Evolutionary conservation across 53 echinoderm and acorn worm genomes (phyloP), one percentile per base, ranked within the genome.

Genomic region (Pentamera pediparva): DNA sequence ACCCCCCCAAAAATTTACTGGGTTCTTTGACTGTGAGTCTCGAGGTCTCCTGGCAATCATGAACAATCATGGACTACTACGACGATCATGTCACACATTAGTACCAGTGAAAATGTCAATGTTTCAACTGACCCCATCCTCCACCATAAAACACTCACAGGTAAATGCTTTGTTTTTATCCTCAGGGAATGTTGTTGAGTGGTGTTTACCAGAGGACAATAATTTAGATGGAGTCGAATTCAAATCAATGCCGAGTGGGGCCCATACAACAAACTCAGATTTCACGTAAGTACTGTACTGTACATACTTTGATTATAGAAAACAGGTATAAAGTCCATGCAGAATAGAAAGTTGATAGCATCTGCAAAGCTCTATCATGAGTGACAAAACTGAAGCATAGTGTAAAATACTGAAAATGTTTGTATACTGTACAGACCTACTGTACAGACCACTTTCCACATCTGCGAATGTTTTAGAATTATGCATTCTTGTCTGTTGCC

Each of bases 161-260:
- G n/a, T n/a, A n/a, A n/a, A n/a, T n/a, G n/a, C 47, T 45, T 45
- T 45, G 12, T 26, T 57, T 32, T 57, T 6, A 28, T 20, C 10
- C 32, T 77, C 58, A 96, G 96, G 96, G 22, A 96, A 96, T 64
- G 78, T 91, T 13, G 76, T 96, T 4, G 96, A 96, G 67, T 96
- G 96, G 96, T 82, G 83, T 35, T 85, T 73, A 24, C 96, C 96
- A 39, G 83, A 88, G 18, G 91, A 88, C 22, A 64, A 85, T 64
- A 81, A 91, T 48, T 57, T 96, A 24, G 96, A 96, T 17, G 96
- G 96, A 34, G 86, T 96, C 13, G 96, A 96, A 54, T 96, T 96
- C 61, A 96, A 96, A 74, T 85, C 96, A 0, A 96, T 96, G 96
- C 91, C 96, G 40, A 96, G 96, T 73, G 96, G 96, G 11, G 77